phyloP scores from a whole-genome alignment of 2,797 vertebrate genomes.

The Spinus pinus region DNA sequence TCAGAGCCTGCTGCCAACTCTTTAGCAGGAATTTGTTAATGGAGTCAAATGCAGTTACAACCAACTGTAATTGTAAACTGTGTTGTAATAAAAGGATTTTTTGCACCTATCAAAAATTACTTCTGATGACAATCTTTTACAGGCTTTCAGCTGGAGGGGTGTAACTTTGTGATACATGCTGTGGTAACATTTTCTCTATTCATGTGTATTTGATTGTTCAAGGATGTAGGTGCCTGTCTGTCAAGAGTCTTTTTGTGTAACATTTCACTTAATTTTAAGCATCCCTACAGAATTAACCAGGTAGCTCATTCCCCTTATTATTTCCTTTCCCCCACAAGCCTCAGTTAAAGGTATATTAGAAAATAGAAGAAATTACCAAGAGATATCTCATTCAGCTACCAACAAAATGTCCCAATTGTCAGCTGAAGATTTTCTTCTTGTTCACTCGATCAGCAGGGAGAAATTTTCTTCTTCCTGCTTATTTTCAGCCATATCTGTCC shows the following conservation, averaged over 20 bases:
- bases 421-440: neutral
- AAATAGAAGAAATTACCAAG: neutral
- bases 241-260: neutral
- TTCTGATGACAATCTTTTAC: accelerated
- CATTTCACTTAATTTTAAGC: neutral
- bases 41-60: neutral
- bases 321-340: neutral
- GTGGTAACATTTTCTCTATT: neutral
- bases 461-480: neutral
- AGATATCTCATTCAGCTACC: neutral
- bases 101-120: neutral
- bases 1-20: neutral
- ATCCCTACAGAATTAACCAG: neutral
- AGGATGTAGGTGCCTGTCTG: neutral
- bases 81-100: neutral
- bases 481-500: accelerated
- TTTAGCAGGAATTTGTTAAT: neutral
- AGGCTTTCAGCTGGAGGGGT: accelerated
- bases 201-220: accelerated
- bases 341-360: neutral
- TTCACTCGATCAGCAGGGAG: neutral
- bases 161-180: accelerated
- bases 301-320: neutral
- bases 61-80: neutral
- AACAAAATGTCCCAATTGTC: neutral